Conservation (phyloP, 2,888 invertebrate genomes). For the Nymphalis polychloros region DNA sequence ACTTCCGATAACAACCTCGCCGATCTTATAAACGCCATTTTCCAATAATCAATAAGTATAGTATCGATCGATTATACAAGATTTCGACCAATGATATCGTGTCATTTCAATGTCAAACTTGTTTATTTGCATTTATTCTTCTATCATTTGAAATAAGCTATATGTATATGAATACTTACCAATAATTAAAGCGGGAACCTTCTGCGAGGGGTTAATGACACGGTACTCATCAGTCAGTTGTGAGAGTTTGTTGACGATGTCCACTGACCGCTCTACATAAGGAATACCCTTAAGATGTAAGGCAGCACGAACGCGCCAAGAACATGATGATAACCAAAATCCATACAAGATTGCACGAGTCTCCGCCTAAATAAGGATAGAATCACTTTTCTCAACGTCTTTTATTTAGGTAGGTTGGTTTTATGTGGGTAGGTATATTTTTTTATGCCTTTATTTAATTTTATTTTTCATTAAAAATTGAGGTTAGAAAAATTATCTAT, state of each 20-base stretch:
- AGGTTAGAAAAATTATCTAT: too few species aligned
- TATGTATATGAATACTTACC: constrained; percentile 49
- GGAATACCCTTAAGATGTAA: constrained; percentile 62
- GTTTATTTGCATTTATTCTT: too few species aligned
- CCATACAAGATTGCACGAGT: constrained; percentile 68
- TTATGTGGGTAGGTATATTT: not conserved
- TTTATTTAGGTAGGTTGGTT: too few species aligned
- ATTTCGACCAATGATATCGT: too few species aligned
- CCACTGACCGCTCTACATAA: constrained; percentile 62
- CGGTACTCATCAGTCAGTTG: constrained; percentile 62
- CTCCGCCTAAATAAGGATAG: constrained; percentile 18
- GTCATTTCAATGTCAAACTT: too few species aligned
- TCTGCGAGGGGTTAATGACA: constrained; percentile 69
- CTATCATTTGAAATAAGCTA: too few species aligned
- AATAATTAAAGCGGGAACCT: constrained; percentile 70
- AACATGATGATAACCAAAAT: constrained; percentile 82
- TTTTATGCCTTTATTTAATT: not conserved
- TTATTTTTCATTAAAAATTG: not conserved
- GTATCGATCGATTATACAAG: too few species aligned
- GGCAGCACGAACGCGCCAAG: constrained; percentile 81
- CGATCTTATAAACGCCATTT: too few species aligned
- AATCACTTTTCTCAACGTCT: not conserved
- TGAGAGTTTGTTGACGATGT: constrained; percentile 57
- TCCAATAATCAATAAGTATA: too few species aligned
- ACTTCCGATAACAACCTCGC: too few species aligned